Percentiles rank a stretch among this genome's conserved stretches.
Evolutionary conservation across 1,140 invertebrate genomes (phyloP).

Genomic region (Diabrotica virgifera): DNA sequence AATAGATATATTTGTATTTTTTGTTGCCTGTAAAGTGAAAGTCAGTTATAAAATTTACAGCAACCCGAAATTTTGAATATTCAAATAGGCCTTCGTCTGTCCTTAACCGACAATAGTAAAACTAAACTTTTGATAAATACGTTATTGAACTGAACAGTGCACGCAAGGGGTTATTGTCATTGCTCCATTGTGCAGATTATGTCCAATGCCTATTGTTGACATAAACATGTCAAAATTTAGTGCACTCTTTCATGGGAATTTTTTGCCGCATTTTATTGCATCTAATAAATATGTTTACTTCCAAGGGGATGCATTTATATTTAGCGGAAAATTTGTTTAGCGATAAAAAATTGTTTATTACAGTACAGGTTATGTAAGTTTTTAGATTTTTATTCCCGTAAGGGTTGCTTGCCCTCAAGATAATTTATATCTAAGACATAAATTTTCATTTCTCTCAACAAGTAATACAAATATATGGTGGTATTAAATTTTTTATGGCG

Average conservation of each 20-base stretch:
- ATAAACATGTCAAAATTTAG: slow-evolving; percentile 32
- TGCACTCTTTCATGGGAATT: slow-evolving; percentile 29
- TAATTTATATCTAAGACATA: slow-evolving; percentile 3
- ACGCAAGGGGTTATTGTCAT: neutral
- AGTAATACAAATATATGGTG: slow-evolving; percentile 8
- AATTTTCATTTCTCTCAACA: slow-evolving; percentile 11
- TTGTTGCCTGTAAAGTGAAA: too few species aligned
- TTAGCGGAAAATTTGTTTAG: slow-evolving; percentile 32
- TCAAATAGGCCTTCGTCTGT: too few species aligned
- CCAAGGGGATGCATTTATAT: slow-evolving; percentile 28
- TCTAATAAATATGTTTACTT: slow-evolving; percentile 32
- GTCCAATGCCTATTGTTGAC: slow-evolving; percentile 21
- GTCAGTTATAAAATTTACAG: too few species aligned
- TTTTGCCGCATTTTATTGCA: slow-evolving; percentile 27
- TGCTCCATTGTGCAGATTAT: too few species aligned
- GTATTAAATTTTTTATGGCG: slow-evolving; percentile 5
- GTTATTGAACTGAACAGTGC: neutral
- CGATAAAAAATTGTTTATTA: slow-evolving; percentile 1
- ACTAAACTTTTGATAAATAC: neutral
- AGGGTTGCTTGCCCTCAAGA: neutral
- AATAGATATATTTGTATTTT: too few species aligned
- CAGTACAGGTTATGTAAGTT: slow-evolving; percentile 1
- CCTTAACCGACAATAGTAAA: neutral
- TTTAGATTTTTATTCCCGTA: neutral
- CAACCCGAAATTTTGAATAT: too few species aligned